Base-by-base conservation (phyloP, 2,797 vertebrate genomes). In the Tiaroga cobitis region DNA sequence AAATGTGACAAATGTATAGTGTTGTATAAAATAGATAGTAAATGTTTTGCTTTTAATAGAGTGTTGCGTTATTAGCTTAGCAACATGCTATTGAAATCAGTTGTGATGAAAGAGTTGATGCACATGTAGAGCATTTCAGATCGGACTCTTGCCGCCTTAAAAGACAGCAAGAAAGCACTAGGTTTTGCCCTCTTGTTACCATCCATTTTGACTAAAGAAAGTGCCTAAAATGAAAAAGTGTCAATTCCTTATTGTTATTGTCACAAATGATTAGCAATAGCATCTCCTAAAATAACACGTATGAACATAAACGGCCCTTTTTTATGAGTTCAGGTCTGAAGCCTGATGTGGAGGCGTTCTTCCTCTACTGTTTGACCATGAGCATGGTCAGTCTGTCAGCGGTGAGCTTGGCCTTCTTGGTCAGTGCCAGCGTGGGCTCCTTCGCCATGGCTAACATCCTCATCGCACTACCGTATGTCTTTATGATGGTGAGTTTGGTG, bases 381-480 rank as follows among this genome's bases (percentile, higher is more conserved):
- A 93, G 89, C 81, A 84, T 96, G 90, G 90, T 94, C 88, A 96
- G 95, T 81, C 89, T 96, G 86, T 91, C 94, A 4, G 94, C 92
- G 1, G 94, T 95, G 10, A 85, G 93, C 37, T 74, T 96, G 80
- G 95, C 95, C 49, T 96, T 96, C 91, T 91, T 96, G 3, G 93
- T 95, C 75, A 95, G 95, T 0, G 94, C 95, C 2, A 96, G 94
- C 0, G 92, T 94, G 19, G 93, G 92, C 8, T 90, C 95, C 11
- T 96, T 96, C 37, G 95, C 95, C 9, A 92, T 95, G 92, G 95
- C 95, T 13, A 96, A 96, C 89, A 92, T 95, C 79, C 90, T 96
- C 56, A 93, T 96, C 5, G 94, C 95, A 39, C 88, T 96, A 5
- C 96, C 96, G 2, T 96, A 93, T 0, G 94, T 96, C 86, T 94